Conservation (phyloP, 2,113 vertebrate genomes). For the Corythornis vintsioides region DNA sequence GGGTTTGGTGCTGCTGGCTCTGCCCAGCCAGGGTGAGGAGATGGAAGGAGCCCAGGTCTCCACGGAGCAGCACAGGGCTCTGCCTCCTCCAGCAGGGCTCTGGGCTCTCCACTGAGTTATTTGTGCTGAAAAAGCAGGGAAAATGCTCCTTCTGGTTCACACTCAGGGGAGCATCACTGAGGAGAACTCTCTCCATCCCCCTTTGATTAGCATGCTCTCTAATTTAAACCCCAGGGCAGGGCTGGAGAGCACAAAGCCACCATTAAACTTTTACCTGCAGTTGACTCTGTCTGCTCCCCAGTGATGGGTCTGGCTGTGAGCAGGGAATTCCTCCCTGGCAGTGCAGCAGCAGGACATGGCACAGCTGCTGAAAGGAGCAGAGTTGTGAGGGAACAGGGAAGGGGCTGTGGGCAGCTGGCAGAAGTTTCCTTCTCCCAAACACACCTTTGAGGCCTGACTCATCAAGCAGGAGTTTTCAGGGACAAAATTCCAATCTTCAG, state of each 20-base stretch:
- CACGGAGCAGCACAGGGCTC: accelerated
- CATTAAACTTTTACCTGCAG: neutral
- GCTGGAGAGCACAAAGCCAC: neutral
- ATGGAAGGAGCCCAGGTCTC: accelerated
- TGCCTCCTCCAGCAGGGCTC: neutral
- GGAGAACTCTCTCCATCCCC: neutral
- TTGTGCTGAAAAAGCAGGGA: neutral
- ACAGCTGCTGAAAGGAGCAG: neutral
- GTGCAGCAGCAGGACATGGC: neutral
- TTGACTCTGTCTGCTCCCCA: neutral
- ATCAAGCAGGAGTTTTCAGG: neutral
- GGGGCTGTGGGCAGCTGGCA: neutral
- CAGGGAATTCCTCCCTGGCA: neutral
- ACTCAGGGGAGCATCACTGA: too few species aligned
- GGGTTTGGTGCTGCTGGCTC: neutral
- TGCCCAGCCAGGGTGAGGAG: neutral
- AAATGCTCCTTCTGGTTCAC: neutral
- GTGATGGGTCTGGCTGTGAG: neutral
- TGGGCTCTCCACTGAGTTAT: neutral
- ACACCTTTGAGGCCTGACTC: neutral
- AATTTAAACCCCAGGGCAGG: neutral
- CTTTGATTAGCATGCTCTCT: neutral
- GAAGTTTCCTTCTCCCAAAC: neutral
- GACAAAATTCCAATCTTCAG: neutral
- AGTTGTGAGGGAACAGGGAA: neutral